Evolutionary conservation across 2,113 vertebrate species (phyloP).

Genomic region (Sapayoa aenigma): DNA sequence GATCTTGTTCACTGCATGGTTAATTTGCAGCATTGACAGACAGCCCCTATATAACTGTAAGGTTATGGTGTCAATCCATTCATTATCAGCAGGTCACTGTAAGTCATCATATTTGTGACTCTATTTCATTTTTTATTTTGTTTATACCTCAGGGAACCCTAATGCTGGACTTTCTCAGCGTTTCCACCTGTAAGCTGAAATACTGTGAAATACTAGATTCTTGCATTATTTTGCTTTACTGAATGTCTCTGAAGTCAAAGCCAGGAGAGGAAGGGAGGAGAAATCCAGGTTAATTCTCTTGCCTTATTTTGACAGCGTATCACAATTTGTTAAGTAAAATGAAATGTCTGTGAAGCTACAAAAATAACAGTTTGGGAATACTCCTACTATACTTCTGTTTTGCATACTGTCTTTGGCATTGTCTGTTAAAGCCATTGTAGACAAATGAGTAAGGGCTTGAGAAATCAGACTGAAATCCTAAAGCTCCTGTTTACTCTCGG

Average conservation of each 20-base stretch:
- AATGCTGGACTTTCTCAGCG: not conserved
- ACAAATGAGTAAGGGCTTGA: not conserved
- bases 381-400: not conserved
- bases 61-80: not conserved
- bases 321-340: not conserved
- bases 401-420: not conserved
- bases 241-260: not conserved
- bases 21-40: not conserved
- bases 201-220: not conserved
- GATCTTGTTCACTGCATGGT: not conserved
- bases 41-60: not conserved
- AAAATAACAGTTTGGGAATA: not conserved
- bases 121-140: not conserved
- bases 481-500: not conserved
- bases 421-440: not conserved
- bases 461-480: not conserved
- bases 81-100: not conserved
- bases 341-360: not conserved
- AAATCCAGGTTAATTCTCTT: not conserved
- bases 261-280: not conserved
- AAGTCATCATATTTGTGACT: not conserved
- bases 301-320: constrained; percentile 31
- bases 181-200: not conserved
- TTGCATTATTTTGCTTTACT: constrained; percentile 25
- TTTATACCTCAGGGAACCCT: not conserved